Evolutionary conservation across 2,113 vertebrate genomes (phyloP), one percentile per base, ranked within the genome.

Genomic region (Takifugu flavidus): DNA sequence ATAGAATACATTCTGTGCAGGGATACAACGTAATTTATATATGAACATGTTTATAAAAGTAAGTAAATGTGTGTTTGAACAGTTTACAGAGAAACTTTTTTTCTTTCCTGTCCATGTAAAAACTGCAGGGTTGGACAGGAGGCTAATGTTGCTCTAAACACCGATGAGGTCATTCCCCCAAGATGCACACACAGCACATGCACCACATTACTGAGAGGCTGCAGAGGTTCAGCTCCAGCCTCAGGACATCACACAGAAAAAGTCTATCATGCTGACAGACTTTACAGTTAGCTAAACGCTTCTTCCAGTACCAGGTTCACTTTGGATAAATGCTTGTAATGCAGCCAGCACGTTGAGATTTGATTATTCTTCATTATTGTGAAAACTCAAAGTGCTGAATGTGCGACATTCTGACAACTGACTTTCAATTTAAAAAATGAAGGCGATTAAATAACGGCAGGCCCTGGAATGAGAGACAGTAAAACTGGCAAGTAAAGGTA

Each of bases 91-190:
- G 53, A 43, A 50, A 26, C n/a, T 52, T 39, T 45, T 11, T 47
- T 27, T 29, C 12, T 7, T 61, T 11, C 6, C 11, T 12, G 47
- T 3, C 0, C 15, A 31, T 31, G 4, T 6, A 31, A 6, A 4
- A 31, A 31, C 29, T 31, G 29, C 29, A 5, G 29, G 29, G 29
- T 6, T 31, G 29, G 29, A n/a, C 14, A 51, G 51, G n/a, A 28
- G 29, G 45, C 25, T 67, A 62, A 68, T 49, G 11, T 57, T 13
- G 31, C 56, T 65, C 53, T 34, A 65, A 79, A 75, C 60, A 68
- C 54, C 26, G 63, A 75, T 74, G 76, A 79, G 63, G 44, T 71
- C 31, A 71, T 64, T 42, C 63, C 49, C 51, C 13, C 58, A 31
- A 20, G 54, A 58, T 46, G 31, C 45, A 50, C 6, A 26, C 39